Evolutionary conservation across 1,140 invertebrate species (phyloP).

Genomic region (Oreohelix idahoensis): DNA sequence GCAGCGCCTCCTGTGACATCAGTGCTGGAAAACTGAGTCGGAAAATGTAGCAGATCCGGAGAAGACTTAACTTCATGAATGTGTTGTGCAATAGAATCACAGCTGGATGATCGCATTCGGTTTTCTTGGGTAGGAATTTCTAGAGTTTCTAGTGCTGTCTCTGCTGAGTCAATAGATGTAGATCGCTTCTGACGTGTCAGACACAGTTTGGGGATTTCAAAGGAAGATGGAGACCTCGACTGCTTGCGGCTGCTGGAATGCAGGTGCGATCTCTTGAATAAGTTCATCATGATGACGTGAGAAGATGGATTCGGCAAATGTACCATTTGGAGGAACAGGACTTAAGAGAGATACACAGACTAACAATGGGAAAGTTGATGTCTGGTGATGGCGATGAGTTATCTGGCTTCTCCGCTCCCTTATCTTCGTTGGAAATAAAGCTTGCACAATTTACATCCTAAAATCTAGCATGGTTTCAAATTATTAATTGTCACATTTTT

Average conservation of each 20-base stretch:
- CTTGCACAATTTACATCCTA: too few species aligned
- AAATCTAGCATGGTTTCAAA: too few species aligned
- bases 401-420: too few species aligned
- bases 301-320: too few species aligned
- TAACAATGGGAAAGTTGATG: too few species aligned
- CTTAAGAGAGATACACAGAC: too few species aligned
- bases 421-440: too few species aligned
- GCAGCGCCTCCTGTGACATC: slow-evolving; percentile 39
- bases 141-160: slow-evolving; percentile 28
- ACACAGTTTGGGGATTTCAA: slow-evolving; percentile 66
- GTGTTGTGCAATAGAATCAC: slow-evolving; percentile 57
- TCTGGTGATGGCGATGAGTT: too few species aligned
- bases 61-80: slow-evolving; percentile 1
- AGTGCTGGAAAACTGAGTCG: background rate
- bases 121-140: slow-evolving; percentile 54
- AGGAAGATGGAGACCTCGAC: slow-evolving; percentile 42
- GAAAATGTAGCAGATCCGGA: slow-evolving; percentile 51
- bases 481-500: too few species aligned
- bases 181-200: slow-evolving; percentile 55
- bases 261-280: slow-evolving; percentile 58
- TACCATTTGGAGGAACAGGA: too few species aligned
- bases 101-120: slow-evolving; percentile 61
- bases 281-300: slow-evolving; percentile 51
- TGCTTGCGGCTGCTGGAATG: slow-evolving; percentile 36
- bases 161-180: slow-evolving; percentile 54